phyloP scores from a whole-genome alignment of 1,140 invertebrate genomes.

The Oscheius sp. region DNA sequence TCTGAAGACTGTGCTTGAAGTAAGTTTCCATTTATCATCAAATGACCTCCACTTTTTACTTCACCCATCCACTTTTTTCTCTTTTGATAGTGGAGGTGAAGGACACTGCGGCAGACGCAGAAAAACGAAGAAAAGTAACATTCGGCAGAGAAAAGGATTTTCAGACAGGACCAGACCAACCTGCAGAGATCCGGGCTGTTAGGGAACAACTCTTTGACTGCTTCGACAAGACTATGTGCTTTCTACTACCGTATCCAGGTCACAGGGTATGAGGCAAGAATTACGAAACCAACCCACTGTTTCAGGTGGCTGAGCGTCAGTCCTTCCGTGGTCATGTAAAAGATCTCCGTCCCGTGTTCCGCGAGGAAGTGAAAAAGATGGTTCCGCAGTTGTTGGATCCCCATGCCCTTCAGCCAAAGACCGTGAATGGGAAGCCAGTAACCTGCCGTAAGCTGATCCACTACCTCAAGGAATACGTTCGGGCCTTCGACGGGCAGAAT shows the following conservation, averaged over 20 bases:
- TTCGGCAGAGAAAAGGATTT: too few relatives aligned
- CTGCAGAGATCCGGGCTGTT: conserved; percentile 46
- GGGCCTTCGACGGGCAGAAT: conserved; percentile 46
- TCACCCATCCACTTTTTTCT: background rate
- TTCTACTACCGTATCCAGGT: conserved; percentile 58
- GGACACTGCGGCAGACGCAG: background rate
- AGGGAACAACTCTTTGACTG: conserved; percentile 50
- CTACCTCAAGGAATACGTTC: conserved; percentile 54
- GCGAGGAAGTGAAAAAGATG: conserved; percentile 55
- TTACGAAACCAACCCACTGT: background rate
- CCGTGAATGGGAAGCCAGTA: conserved; percentile 53
- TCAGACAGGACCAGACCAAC: conserved; percentile 36
- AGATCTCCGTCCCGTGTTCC: conserved; percentile 58
- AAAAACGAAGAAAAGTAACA: background rate
- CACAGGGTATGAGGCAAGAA: conserved; percentile 27
- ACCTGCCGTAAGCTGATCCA: conserved; percentile 59
- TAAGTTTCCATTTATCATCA: background rate
- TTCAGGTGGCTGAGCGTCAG: conserved; percentile 48
- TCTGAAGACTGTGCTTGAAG: conserved; percentile 45
- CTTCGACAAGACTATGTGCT: conserved; percentile 53
- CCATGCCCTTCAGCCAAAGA: conserved; percentile 49
- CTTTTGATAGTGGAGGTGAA: too few relatives aligned
- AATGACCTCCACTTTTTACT: too few relatives aligned
- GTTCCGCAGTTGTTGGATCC: conserved; percentile 50
- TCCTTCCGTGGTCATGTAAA: conserved; percentile 57